phyloP scores from a whole-genome alignment of 2,797 vertebrate genomes.

The Clarias pachynema region DNA sequence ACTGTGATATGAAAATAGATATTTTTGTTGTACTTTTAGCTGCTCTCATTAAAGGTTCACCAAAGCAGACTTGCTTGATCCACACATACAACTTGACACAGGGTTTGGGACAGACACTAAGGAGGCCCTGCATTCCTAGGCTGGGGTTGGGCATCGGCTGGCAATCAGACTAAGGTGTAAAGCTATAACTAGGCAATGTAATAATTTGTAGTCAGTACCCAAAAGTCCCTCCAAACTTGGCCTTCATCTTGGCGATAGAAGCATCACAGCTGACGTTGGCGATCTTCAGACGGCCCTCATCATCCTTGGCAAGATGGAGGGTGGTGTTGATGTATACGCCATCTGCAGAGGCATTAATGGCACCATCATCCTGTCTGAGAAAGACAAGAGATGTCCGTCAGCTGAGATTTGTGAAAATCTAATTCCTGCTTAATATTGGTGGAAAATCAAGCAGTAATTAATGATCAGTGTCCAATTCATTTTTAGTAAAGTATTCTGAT shows the following conservation, averaged over 20 bases:
- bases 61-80: no score
- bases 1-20: background rate
- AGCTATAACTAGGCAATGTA: background rate
- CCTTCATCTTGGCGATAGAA: constrained; percentile 81
- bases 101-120: no score
- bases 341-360: constrained; percentile 88
- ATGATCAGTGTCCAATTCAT: background rate
- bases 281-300: constrained; percentile 85
- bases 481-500: background rate
- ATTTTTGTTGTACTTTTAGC: no score
- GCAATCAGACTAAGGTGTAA: no score
- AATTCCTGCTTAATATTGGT: background rate
- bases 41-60: no score
- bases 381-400: constrained; percentile 18
- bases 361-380: constrained; percentile 85
- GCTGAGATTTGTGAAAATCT: background rate
- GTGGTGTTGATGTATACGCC: constrained; percentile 85
- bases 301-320: constrained; percentile 79
- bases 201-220: constrained; percentile 68
- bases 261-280: constrained; percentile 86
- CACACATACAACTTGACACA: no score
- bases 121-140: no score
- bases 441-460: background rate
- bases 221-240: constrained; percentile 86
- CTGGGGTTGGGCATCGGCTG: no score